Evolutionary conservation across 2,113 vertebrate species (phyloP).

Genomic region (cattle (Bos taurus)): ARS-UCD2.0 NC_037332.1:70269501-70270000

Average conservation of each 20-base stretch:
- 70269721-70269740: background rate
- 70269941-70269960: background rate
- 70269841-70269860: background rate
- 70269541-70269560: background rate
- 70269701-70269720: slow-evolving; percentile 77
- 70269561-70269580: background rate
- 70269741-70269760: background rate
- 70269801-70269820: background rate
- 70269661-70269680: slow-evolving; percentile 94
- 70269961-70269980: background rate
- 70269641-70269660: slow-evolving; percentile 95
- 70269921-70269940: background rate
- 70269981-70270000: slow-evolving; percentile 53
- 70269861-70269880: background rate
- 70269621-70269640: slow-evolving; percentile 94
- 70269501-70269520: background rate
- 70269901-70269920: background rate
- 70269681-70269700: slow-evolving; percentile 93
- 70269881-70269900: background rate
- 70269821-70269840: background rate
- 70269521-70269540: background rate
- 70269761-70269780: background rate
- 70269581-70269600: background rate
- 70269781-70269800: background rate
- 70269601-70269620: slow-evolving; percentile 86